These are phyloP conservation scores for Ethmia dodecea DNA, from an alignment of 2,888 invertebrate species.

Conservation along the genomic window DNA sequence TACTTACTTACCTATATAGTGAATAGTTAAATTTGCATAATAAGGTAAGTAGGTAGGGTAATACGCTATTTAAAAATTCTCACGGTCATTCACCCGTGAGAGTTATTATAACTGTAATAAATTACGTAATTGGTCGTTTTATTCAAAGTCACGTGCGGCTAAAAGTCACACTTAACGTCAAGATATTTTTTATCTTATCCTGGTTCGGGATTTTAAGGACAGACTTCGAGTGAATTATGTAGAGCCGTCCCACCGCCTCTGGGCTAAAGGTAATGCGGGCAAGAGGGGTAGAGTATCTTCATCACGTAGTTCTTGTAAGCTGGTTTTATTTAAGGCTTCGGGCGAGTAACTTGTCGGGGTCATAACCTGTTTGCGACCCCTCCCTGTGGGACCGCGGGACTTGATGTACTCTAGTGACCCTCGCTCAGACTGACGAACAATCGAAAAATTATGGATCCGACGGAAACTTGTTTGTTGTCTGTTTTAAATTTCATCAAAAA, in stretches of 20 bases:
- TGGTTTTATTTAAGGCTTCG: conserved; percentile 61
- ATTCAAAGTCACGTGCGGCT: conserved; percentile 36
- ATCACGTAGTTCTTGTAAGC: conserved; percentile 38
- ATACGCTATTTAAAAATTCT: background rate
- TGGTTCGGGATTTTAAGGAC: conserved; percentile 63
- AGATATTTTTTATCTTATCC: conserved; percentile 70
- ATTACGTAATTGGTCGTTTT: conserved; percentile 20
- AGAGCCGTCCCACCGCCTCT: conserved; percentile 31
- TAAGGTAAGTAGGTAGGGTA: too few species aligned
- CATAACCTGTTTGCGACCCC: conserved; percentile 77
- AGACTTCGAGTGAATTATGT: conserved; percentile 36
- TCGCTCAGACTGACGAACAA: conserved; percentile 40
- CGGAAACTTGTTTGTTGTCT: conserved; percentile 1
- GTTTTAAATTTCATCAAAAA: too few species aligned
- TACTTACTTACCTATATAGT: too few species aligned
- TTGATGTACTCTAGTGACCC: conserved; percentile 64
- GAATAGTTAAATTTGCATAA: too few species aligned
- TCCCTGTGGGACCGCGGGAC: conserved; percentile 61
- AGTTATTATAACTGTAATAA: conserved; percentile 9
- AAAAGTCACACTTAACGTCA: conserved; percentile 44
- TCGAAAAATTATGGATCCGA: conserved; percentile 28
- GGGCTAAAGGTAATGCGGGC: conserved; percentile 14
- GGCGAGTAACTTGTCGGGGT: conserved; percentile 75
- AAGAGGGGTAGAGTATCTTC: conserved; percentile 30
- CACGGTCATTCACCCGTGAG: conserved; percentile 8